Conservation (phyloP, 2,888 invertebrate genomes). For the Andricus quercusramuli region DNA sequence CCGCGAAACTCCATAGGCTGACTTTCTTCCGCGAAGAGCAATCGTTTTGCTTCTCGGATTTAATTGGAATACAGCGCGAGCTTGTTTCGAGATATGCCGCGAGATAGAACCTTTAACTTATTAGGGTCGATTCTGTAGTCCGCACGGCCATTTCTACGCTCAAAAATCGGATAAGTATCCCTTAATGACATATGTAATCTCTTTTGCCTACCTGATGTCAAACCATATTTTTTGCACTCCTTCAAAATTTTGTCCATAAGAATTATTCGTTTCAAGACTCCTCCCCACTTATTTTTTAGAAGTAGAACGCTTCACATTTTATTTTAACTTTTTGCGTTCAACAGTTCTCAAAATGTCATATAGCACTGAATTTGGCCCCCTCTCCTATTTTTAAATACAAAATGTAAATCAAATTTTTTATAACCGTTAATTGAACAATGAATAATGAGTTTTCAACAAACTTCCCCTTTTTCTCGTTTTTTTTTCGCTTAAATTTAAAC, state of each 20-base stretch:
- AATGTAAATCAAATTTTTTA: too few species aligned
- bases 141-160: constrained; percentile 49
- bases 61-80: constrained; percentile 53
- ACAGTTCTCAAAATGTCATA: too few species aligned
- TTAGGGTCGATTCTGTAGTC: constrained; percentile 57
- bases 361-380: too few species aligned
- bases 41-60: constrained; percentile 53
- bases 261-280: neutral
- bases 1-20: constrained; percentile 9
- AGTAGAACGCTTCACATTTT: too few species aligned
- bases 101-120: constrained; percentile 59
- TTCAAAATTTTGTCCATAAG: neutral
- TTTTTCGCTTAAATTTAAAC: too few species aligned
- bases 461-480: too few species aligned
- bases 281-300: too few species aligned
- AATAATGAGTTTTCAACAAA: too few species aligned
- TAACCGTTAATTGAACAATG: too few species aligned
- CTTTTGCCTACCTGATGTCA: neutral
- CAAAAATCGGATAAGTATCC: constrained; percentile 50
- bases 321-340: too few species aligned
- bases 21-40: constrained; percentile 49
- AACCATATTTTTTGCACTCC: neutral
- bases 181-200: neutral
- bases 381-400: too few species aligned
- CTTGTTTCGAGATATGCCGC: constrained; percentile 57